Evolutionary conservation across 2,888 invertebrate genomes (phyloP), one percentile per base, ranked within the genome.

Genomic region (Campoletis raptor): DNA sequence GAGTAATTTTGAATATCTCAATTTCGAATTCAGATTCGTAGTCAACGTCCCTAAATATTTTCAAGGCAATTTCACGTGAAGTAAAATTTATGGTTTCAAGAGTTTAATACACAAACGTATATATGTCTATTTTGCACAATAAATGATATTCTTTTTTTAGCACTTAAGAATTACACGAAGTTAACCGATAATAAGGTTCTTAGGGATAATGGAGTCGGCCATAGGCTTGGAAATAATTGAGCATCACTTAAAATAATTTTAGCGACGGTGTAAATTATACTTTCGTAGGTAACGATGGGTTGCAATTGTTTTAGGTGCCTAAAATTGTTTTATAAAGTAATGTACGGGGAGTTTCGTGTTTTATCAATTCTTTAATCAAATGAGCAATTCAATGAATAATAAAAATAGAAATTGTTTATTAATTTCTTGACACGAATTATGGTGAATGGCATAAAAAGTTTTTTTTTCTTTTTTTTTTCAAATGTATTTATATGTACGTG

Each of bases 141-240:
- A 15, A 18, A 48, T 2, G 3, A 0, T 48, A 15, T 48, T 0
- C n/a, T 48, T 18, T 4, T 45, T 45, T 45, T 45, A 18, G 48
- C 48, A 18, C 18, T 48, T 5, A 24, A 40, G 72, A 24, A 72
- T 79, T 83, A 73, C 66, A 78, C 73, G 36, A 45, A 77, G 10
- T 76, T 30, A 12, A 15, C 24, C 9, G 21, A 66, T 24, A 52
- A 54, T 30, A 21, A 30, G 21, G 77, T 66, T 72, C 70, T 30
- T 42, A 21, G 42, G 30, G 40, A 80, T 76, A 80, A 80, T 84
- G 80, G 70, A 69, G 74, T 70, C 70, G 61, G 40, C 57, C 24
- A 80, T 79, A 48, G 30, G 70, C 67, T 21, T 24, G 36, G 15
- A 12, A n/a, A 84, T 80, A 76, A 72, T 80, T 70, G 70, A 70